phyloP scores from a whole-genome alignment of 2,797 vertebrate genomes.

The Falco rusticolus region DNA sequence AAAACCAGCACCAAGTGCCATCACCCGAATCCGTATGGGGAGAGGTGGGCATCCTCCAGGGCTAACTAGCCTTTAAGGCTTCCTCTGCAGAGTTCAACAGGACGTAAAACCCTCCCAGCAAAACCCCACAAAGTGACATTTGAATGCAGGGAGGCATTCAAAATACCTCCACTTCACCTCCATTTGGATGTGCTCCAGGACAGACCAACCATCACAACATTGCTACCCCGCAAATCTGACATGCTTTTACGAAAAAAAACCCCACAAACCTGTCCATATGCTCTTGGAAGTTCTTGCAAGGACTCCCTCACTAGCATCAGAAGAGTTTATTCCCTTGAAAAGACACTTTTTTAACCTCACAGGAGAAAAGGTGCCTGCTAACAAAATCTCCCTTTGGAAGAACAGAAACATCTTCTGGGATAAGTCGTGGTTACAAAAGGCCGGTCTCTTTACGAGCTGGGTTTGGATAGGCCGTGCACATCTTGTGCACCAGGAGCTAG shows the following conservation, averaged over 20 bases:
- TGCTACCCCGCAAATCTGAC: fast-evolving
- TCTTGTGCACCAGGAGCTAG: background rate
- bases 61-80: background rate
- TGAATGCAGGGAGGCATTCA: background rate
- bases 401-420: background rate
- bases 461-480: background rate
- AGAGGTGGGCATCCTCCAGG: background rate
- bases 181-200: background rate
- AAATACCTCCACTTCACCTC: background rate
- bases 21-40: background rate
- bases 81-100: background rate
- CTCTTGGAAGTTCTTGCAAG: background rate
- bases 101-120: background rate
- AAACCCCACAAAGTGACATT: background rate
- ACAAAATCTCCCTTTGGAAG: background rate
- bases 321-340: background rate
- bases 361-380: background rate
- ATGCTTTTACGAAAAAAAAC: fast-evolving
- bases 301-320: background rate
- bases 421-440: fast-evolving
- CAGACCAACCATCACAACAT: fast-evolving
- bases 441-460: fast-evolving
- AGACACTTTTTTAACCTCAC: background rate
- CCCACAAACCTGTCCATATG: fast-evolving
- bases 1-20: fast-evolving